Evolutionary conservation across 2,113 vertebrate genomes (phyloP).

Genomic region (Takifugu bimaculatus): DNA sequence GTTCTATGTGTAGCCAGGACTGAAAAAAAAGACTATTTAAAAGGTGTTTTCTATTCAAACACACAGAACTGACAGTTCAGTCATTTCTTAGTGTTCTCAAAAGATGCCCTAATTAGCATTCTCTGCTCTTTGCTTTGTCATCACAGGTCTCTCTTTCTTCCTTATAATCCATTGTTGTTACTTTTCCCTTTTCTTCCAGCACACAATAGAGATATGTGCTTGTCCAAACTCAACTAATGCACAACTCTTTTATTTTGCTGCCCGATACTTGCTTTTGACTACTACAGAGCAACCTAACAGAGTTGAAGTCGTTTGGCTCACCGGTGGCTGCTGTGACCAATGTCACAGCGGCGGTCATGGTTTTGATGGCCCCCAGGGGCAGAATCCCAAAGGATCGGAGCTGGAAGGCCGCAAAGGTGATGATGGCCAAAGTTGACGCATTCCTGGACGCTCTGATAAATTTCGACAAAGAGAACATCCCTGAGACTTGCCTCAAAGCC

Average conservation of each 20-base stretch:
- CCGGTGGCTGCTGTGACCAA: constrained; percentile 88
- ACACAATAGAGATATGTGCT: constrained; percentile 29
- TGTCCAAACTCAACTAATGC: constrained; percentile 47
- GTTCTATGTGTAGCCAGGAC: constrained; percentile 36
- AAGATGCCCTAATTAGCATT: constrained; percentile 66
- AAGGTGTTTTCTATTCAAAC: constrained; percentile 61
- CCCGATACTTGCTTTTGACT: constrained; percentile 19
- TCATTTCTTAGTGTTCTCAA: constrained; percentile 51
- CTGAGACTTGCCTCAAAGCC: constrained; percentile 86
- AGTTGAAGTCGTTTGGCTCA: constrained; percentile 90
- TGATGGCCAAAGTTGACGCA: constrained; percentile 87
- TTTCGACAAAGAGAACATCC: constrained; percentile 94
- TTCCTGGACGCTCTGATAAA: constrained; percentile 88
- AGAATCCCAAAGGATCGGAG: constrained; percentile 89
- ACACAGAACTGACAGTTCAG: constrained; percentile 66
- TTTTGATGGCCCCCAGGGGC: constrained; percentile 80
- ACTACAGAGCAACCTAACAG: constrained; percentile 87
- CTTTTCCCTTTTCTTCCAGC: background rate
- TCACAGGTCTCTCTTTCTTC: constrained; percentile 50
- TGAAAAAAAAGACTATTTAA: constrained; percentile 52
- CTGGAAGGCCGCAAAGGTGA: constrained; percentile 88
- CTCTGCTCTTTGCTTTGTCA: constrained; percentile 61
- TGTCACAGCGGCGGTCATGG: constrained; percentile 90
- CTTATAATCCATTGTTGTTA: constrained; percentile 34
- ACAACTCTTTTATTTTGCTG: constrained; percentile 18